A percentile compares a stretch with the other conserved stretches of the same genome.
Conservation (phyloP, 2,888 invertebrate genomes). For the Mactromeris polynyma region DNA sequence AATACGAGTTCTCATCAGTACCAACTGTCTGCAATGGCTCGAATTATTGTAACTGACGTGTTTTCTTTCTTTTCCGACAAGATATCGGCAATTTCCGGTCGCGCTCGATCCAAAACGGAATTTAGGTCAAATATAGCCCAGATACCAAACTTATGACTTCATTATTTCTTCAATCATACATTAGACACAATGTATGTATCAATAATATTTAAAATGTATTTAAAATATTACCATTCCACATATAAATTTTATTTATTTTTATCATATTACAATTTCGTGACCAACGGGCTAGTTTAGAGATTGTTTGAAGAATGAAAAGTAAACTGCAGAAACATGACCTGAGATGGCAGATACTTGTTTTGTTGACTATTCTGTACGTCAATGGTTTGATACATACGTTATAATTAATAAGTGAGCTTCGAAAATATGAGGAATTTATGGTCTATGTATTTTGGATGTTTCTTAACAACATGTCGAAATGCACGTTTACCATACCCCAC, state of each 20-base stretch:
- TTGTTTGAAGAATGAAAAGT: conserved; percentile 47
- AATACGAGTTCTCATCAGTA: not conserved
- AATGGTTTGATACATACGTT: not conserved
- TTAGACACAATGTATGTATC: not conserved
- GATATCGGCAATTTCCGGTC: conserved; percentile 81
- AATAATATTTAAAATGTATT: too few relatives aligned
- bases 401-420: not conserved
- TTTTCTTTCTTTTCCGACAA: conserved; percentile 45
- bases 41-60: not conserved
- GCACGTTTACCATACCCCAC: conserved; percentile 8
- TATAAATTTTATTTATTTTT: not conserved
- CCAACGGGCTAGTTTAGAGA: conserved; percentile 32
- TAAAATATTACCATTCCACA: not conserved
- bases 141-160: not conserved
- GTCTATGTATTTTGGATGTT: not conserved
- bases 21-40: not conserved
- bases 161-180: not conserved
- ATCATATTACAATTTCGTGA: not conserved
- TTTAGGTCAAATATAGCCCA: conserved; percentile 56
- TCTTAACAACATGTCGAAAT: not conserved
- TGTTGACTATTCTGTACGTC: conserved; percentile 80
- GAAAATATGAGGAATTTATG: not conserved
- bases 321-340: conserved; percentile 79
- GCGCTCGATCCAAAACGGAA: conserved; percentile 63
- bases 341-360: conserved; percentile 84